A percentile compares a stretch with the other conserved stretches of the same genome.
phyloP scores from a whole-genome alignment of 2,888 invertebrate genomes.

The Scaptomyza tumidula region DNA sequence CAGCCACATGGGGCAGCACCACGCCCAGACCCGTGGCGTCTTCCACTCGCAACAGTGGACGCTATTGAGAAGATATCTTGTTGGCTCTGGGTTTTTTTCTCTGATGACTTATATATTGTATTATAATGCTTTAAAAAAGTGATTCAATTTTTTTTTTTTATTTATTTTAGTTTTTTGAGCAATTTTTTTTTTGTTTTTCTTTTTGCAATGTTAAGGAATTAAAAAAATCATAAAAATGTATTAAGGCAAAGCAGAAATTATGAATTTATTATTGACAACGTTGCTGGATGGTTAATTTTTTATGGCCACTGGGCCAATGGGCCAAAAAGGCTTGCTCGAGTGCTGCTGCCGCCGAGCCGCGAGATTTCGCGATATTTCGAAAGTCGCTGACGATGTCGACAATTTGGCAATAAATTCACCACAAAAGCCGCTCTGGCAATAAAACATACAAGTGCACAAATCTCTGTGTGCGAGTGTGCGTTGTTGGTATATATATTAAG shows the following conservation, averaged over 20 bases:
- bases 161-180: slow-evolving; percentile 8
- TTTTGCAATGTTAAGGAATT: slow-evolving; percentile 64
- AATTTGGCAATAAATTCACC: slow-evolving; percentile 77
- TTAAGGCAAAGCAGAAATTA: slow-evolving; percentile 76
- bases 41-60: slow-evolving; percentile 55
- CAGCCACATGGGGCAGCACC: slow-evolving; percentile 23
- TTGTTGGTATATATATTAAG: not conserved
- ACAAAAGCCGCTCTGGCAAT: slow-evolving; percentile 72
- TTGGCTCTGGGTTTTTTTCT: slow-evolving; percentile 46
- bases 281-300: slow-evolving; percentile 50
- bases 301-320: slow-evolving; percentile 51
- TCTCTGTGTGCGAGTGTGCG: slow-evolving; percentile 6
- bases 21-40: slow-evolving; percentile 41
- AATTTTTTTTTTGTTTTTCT: slow-evolving; percentile 17
- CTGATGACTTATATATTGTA: slow-evolving; percentile 55
- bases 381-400: slow-evolving; percentile 61
- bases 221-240: slow-evolving; percentile 79
- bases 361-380: slow-evolving; percentile 71
- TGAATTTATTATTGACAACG: slow-evolving; percentile 71
- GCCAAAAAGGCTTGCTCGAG: slow-evolving; percentile 7
- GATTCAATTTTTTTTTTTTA: slow-evolving; percentile 29
- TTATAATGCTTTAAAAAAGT: slow-evolving; percentile 55
- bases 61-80: slow-evolving; percentile 58
- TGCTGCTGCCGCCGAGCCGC: no score
- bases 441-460: slow-evolving; percentile 69